Base-by-base conservation (phyloP, 2,797 vertebrate genomes). In the Rhincodon typus region DNA sequence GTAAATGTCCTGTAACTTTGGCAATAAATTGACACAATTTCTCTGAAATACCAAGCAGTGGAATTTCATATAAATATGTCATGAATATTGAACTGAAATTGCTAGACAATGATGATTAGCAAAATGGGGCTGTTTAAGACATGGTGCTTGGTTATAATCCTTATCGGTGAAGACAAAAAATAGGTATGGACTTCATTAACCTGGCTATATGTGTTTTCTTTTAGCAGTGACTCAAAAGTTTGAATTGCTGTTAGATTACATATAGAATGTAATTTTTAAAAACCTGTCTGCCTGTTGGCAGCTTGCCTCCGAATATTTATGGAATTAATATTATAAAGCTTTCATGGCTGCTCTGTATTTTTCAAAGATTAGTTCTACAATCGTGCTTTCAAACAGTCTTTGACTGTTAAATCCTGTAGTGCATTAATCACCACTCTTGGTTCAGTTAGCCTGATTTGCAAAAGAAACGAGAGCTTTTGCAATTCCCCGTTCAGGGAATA, bases 361-460 rank as follows among this genome's bases (percentile, higher is more conserved):
- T 62, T 57, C 87, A 62, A 74, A 74, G 94, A 94, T 74, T 94
- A 72, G 67, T 94, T 94, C 42, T 70, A 74, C 94, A 30, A n/a
- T 94, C 72, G 69, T 70, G 42, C 94, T 53, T 74, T 94, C 74
- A 74, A 94, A 94, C 25, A 94, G 46, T 53, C 94, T 50, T 46
- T 94, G 69, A 94, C 50, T 74, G 94, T 74, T 19, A 53, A 50
- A 74, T 13, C 70, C 7, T 50, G 94, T 34, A 27, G 69, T 53
- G 69, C 46, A 72, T 94, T 74, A 94, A 42, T 94, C 69, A 15
- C 30, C 42, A 50, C 42, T 74, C 67, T 34, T 6, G 66, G 38
- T 94, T 70, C 94, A 72, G 42, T 72, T n/a, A 53, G 69, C 67
- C 42, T 74, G 69, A 94, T 94, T 72, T 53, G 38, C 72, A 69